Percentiles rank a stretch among this genome's conserved stretches.
phyloP scores from a whole-genome alignment of 2,113 vertebrate species.

The Notothenia coriiceps region DNA sequence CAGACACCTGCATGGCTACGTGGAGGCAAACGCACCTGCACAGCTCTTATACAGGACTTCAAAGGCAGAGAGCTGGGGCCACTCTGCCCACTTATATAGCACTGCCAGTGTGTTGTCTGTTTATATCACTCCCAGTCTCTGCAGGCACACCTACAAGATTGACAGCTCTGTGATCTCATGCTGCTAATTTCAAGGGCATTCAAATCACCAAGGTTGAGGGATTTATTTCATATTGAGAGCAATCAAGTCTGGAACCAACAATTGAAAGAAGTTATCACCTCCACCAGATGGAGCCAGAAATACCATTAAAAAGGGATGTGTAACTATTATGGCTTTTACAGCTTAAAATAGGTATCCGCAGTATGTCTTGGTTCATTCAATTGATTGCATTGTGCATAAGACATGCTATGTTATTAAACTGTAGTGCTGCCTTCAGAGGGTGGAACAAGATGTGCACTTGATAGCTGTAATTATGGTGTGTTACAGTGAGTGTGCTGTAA shows the following conservation, averaged over 20 bases:
- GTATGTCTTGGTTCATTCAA: background rate
- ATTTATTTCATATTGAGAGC: background rate
- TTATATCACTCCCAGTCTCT: background rate
- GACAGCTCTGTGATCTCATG: background rate
- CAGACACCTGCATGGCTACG: conserved; percentile 6
- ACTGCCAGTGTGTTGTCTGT: background rate
- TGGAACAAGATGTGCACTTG: background rate
- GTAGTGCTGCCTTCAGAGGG: background rate
- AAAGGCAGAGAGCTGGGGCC: background rate
- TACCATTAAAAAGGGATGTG: background rate
- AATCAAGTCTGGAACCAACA: background rate
- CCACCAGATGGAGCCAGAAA: conserved; percentile 49
- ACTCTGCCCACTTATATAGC: background rate
- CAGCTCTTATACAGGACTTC: background rate
- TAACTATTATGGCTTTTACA: background rate
- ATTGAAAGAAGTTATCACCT: background rate
- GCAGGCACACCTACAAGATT: background rate
- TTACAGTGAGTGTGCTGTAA: background rate
- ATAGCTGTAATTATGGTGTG: background rate
- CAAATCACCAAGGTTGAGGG: background rate
- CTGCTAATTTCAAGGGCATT: background rate
- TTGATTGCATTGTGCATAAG: background rate
- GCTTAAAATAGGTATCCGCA: background rate
- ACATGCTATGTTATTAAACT: background rate
- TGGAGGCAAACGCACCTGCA: background rate